Conservation (phyloP, 2,888 invertebrate species). For the Carpatolechia fugitivella region DNA sequence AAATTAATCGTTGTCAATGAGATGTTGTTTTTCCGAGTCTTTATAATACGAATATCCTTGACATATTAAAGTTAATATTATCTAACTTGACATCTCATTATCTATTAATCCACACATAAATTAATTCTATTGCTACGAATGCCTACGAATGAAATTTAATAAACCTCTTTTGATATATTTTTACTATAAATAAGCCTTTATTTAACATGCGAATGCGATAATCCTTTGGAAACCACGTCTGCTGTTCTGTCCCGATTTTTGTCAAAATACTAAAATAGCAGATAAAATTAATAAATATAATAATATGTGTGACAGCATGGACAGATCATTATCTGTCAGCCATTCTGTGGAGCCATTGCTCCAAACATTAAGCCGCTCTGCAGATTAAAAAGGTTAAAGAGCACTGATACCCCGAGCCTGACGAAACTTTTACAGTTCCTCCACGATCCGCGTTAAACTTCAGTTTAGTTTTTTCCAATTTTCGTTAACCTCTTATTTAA, state of each 20-base stretch:
- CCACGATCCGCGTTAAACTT: background rate
- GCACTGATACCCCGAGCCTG: background rate
- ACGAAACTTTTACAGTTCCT: constrained; percentile 5
- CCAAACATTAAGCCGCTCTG: too few species aligned
- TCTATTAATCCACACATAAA: background rate
- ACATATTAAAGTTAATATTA: background rate
- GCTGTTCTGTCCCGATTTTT: too few species aligned
- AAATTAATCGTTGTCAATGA: too few species aligned
- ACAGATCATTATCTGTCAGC: too few species aligned
- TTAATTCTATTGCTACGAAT: background rate
- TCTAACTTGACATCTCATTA: background rate
- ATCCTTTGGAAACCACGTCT: too few species aligned
- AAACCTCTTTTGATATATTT: background rate
- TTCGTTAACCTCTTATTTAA: constrained; percentile 38
- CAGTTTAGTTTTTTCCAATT: constrained; percentile 9
- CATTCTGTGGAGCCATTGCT: too few species aligned
- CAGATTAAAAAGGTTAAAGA: background rate
- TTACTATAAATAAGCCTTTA: too few species aligned
- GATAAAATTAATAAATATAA: too few species aligned
- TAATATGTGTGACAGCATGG: too few species aligned
- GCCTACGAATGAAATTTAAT: too few species aligned
- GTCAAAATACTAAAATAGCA: too few species aligned
- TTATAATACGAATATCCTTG: background rate
- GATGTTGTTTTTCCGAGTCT: background rate
- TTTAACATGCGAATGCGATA: too few species aligned